Evolutionary conservation across 2,888 invertebrate genomes (phyloP), one percentile per base, ranked within the genome.

Genomic region (Drosophila falleni): DNA sequence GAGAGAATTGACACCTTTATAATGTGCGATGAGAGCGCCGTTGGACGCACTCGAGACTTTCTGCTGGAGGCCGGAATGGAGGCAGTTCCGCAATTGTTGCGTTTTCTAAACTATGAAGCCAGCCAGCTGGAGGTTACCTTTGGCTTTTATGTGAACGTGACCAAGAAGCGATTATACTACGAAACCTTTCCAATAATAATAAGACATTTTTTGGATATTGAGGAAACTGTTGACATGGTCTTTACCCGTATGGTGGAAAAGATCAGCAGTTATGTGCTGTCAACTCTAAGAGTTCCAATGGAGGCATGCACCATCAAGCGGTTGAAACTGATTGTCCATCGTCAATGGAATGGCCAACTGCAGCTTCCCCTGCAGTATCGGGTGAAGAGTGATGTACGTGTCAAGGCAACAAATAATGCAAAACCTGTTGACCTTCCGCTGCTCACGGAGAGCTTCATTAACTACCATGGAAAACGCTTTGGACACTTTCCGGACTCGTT

Each of bases 231-330:
- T 54, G 87, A 88, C 42, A 76, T 84, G 69, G 29, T 86, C 6
- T 89, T 89, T 46, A 73, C 72, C 1, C 73, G 80, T 55, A 29
- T 89, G 29, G 50, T 89, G 54, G 79, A 88, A 49, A 88, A 86
- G 68, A 82, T 88, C 9, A 56, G 61, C 44, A 81, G 61, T 50
- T 90, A 75, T 71, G 67, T 81, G 33, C 35, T 64, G 44, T 19
- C 53, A 0, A 54, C 50, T 0, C 60, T 72, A 5, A 42, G 64
- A 5, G 56, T 74, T n/a, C 65, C 68, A 6, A 6, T 77, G 39
- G 78, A 82, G 31, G 71, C 64, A 3, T 86, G 83, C 41, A 58
- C 55, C 1, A 62, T 88, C 5, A 80, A 81, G 11, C 66, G 87
- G 1, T 16, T 88, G 23, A 88, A 88, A 41, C 19, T 88, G 47